Evolutionary conservation across 2,888 invertebrate species (phyloP), one percentile per base, ranked within the genome.

Genomic region (Dastarcus helophoroides): DNA sequence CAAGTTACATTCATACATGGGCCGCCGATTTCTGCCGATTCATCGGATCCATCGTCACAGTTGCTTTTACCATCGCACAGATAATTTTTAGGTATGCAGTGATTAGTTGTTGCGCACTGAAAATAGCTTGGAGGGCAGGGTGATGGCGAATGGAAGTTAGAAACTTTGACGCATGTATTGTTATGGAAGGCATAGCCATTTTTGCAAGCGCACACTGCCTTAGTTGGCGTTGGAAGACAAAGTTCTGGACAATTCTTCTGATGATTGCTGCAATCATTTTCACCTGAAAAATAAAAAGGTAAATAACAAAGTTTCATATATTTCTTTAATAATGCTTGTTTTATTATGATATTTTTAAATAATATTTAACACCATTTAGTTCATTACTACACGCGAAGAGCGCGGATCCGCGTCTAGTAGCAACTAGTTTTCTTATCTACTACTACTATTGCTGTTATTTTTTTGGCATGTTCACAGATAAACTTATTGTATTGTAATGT

Each of bases 1-100:
- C 60, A 60, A 3, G 46, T 44, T 1, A 53, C 42, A 26, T 62
- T 49, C n/a, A 66, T 72, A 54, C 79, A 79, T 4, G 68, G 67
- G 2, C 79, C 82, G 15, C 64, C 64, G 1, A 65, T 61, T 21
- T 65, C 60, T 13, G 64, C 60, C 48, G 74, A 73, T 60, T 86
- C 85, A 60, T 88, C 86, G 21, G 77, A 72, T 21, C 73, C 76
- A 60, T 82, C 79, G 1, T 67, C 67, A 51, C 86, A 88, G 58
- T 88, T 81, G 29, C 67, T 65, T 41, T 75, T 71, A 1, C 79
- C 80, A 62, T 88, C 82, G 56, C 88, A 88, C 32, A 78, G 56
- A 53, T 73, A 76, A 45, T 70, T 67, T 31, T 64, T 62, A 32
- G 76, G 73, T 36, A 90, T 72, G 56, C 90, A 91, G 16, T 40